Evolutionary conservation across 2,797 vertebrate species (phyloP), one percentile per base, ranked within the genome.

Genomic region (Pitangus sulphuratus): DNA sequence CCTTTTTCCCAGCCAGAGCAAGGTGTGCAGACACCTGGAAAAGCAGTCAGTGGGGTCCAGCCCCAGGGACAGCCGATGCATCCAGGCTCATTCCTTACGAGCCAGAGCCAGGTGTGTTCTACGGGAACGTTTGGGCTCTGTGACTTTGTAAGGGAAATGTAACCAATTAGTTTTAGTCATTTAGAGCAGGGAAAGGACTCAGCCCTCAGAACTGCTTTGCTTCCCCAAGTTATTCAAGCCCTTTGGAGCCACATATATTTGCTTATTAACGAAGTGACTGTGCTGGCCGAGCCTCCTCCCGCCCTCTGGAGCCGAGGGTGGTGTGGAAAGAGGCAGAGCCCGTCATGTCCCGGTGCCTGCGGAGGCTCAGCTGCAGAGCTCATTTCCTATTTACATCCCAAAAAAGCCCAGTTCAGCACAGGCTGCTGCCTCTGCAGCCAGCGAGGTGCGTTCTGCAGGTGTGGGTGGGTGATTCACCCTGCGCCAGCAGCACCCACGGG

Each of bases 181-280:
- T 65, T 35, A 37, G 66, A 66, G 70, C 87, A 88, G 70, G 83
- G 30, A 53, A 58, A 91, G 83, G 83, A 33, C 83, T 77, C 90
- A 62, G 25, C 80, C 90, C 72, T 93, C 75, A 3, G 4, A 88
- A 69, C 65, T 76, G 0, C 85, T 87, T 92, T 91, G 87, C 91
- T 94, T 75, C 96, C 89, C 54, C 19, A 72, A 92, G 91, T 81
- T 92, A 94, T 78, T 91, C 95, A 81, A 75, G 75, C 79, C 84
- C 92, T 12, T 1, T 64, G 92, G 96, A 94, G 95, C 94, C 94
- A 93, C 93, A 93, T 78, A 81, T 13, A 95, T 96, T 97, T 95
- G 93, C 61, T 78, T 94, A 65, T 81, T 95, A 96, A 96, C 20
- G 25, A 92, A 37, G 89, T 8, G 87, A 61, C 79, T 19, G 81